A percentile compares a stretch with the other conserved stretches of the same genome.
phyloP scores from a whole-genome alignment of 1,140 invertebrate genomes.

The Spodoptera frugiperda region DNA sequence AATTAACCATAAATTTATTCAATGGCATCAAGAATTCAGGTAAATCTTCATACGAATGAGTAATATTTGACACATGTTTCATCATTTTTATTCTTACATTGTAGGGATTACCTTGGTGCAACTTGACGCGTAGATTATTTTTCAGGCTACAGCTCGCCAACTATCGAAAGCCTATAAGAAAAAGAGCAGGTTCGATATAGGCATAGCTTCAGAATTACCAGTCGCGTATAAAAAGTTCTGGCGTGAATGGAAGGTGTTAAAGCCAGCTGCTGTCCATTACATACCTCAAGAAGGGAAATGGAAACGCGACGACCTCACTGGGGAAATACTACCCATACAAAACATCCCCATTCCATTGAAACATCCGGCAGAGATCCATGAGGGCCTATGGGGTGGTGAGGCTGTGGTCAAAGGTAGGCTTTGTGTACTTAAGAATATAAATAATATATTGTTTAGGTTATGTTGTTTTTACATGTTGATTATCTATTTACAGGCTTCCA shows the following conservation, averaged over 20 bases:
- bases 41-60: slow-evolving; percentile 47
- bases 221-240: slow-evolving; percentile 96
- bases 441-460: slow-evolving; percentile 21
- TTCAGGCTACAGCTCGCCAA: slow-evolving; percentile 77
- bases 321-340: slow-evolving; percentile 90
- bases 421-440: slow-evolving; percentile 7
- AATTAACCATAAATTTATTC: slow-evolving; percentile 55
- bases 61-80: slow-evolving; percentile 54
- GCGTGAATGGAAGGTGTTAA: slow-evolving; percentile 92
- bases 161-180: slow-evolving; percentile 81
- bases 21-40: slow-evolving; percentile 82
- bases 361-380: slow-evolving; percentile 92
- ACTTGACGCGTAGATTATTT: slow-evolving; percentile 50
- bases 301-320: slow-evolving; percentile 90
- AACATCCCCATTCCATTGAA: slow-evolving; percentile 92
- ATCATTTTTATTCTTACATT: slow-evolving; percentile 56
- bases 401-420: slow-evolving; percentile 91
- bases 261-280: slow-evolving; percentile 94
- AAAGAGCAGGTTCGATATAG: slow-evolving; percentile 86
- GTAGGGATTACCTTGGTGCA: slow-evolving; percentile 57
- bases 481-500: slow-evolving; percentile 89
- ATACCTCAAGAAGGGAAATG: slow-evolving; percentile 91
- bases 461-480: background rate
- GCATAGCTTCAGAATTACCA: slow-evolving; percentile 90
- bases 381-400: slow-evolving; percentile 98